Evolutionary conservation across 2,113 vertebrate genomes (phyloP), one percentile per base, ranked within the genome.

Genomic region (Reinhardtius hippoglossoides): DNA sequence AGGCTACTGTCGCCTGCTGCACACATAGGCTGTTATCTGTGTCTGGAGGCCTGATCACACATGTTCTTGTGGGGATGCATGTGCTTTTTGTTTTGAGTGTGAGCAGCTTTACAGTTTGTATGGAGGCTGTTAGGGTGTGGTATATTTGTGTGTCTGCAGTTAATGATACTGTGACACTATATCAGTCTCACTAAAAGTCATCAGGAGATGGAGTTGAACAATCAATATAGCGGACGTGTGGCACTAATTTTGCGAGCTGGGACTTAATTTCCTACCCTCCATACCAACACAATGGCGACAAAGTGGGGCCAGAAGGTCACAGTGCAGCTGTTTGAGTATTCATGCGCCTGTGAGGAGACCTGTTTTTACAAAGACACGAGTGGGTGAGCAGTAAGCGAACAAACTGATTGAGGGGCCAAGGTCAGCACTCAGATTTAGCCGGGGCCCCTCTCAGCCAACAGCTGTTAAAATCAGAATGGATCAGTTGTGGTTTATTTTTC

Each of bases 401-500:
- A 83, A 91, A 88, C 71, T 80, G 64, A 87, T 80, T 61, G 48
- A 57, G 48, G 71, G 71, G 70, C 78, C 80, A 82, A 89, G 87
- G 91, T 87, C 89, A 83, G 77, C 60, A 48, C 61, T 87, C 66
- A 74, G 71, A 87, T 89, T 91, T 82, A 89, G 85, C 37, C 8
- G 46, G 83, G 83, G 81, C 75, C 83, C 80, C 82, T 86, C 68
- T 76, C 62, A 64, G 75, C 74, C 80, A 81, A 87, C 91, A 92
- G 87, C 90, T 92, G 91, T 77, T 87, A 42, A 80, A 86, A 81
- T 85, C 68, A 85, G 80, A 87, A 74, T 44, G 13, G 44, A 69
- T 65, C 71, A 87, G 84, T 87, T 84, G 80, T 73, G 63, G 61
- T 90, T 89, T 80, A 80, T 87, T 85, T 54, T 82, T 81, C 62